Conservation (phyloP, 2,113 vertebrate species). For the Indicator indicator region DNA sequence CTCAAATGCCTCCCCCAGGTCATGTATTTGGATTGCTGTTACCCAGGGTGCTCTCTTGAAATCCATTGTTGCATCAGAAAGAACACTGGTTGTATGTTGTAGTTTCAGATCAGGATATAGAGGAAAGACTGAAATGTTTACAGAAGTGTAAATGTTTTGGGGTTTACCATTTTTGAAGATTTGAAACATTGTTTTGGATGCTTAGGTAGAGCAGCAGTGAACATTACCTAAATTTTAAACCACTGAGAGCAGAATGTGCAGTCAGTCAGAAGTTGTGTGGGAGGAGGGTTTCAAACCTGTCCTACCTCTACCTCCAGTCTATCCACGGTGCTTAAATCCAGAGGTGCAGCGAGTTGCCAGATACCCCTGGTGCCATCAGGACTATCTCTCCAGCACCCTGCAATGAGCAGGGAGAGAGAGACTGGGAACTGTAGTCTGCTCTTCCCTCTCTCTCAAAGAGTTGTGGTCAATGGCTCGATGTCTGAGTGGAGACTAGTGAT, state of each 20-base stretch:
- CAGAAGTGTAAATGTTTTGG: neutral
- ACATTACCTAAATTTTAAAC: neutral
- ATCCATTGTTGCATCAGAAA: neutral
- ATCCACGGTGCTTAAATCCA: neutral
- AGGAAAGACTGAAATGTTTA: neutral
- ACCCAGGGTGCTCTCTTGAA: neutral
- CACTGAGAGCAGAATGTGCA: neutral
- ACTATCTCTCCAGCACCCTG: neutral
- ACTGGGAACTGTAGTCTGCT: neutral
- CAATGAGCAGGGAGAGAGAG: neutral
- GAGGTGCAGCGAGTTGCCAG: neutral
- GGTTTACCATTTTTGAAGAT: neutral
- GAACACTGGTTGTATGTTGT: neutral
- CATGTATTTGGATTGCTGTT: neutral
- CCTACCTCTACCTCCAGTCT: neutral
- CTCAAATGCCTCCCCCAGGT: neutral
- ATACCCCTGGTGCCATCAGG: neutral
- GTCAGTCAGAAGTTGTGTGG: neutral
- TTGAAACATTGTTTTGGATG: neutral
- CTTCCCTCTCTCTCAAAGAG: fast-evolving
- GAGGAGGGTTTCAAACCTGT: neutral
- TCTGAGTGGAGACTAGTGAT: too few species aligned
- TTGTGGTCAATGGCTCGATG: too few species aligned
- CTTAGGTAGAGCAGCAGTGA: neutral
- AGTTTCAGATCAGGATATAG: neutral